These are phyloP conservation scores for Tychaedon coryphoeus DNA, from an alignment of 2,113 vertebrate genomes.

Conservation along the genomic window DNA sequence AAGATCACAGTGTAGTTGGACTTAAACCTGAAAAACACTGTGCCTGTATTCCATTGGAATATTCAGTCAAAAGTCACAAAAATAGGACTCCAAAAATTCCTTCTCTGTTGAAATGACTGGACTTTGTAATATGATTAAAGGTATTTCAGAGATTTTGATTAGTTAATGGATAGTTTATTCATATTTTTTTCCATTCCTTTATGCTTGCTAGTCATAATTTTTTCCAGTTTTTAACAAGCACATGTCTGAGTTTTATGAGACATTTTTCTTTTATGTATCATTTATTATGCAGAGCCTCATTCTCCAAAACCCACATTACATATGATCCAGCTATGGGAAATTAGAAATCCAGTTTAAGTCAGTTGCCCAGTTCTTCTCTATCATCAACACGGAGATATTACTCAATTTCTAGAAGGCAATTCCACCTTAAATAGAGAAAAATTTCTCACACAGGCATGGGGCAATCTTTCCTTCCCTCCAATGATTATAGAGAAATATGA, in stretches of 20 bases:
- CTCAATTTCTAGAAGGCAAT: not conserved
- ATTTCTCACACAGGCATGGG: not conserved
- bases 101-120: not conserved
- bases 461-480: not conserved
- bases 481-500: not conserved
- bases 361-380: not conserved
- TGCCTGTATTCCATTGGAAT: not conserved
- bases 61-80: not conserved
- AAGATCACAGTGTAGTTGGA: not conserved
- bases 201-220: not conserved
- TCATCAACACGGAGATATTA: not conserved
- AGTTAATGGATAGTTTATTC: not conserved
- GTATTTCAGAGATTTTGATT: not conserved
- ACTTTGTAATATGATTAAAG: not conserved
- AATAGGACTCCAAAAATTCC: not conserved
- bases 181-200: not conserved
- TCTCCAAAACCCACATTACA: not conserved
- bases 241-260: not conserved
- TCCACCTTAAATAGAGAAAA: not conserved
- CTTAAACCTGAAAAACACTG: not conserved
- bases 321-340: not conserved
- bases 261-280: not conserved
- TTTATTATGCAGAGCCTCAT: not conserved
- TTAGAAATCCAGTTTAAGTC: not conserved
- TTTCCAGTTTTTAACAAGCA: not conserved